phyloP scores from a whole-genome alignment of 2,113 vertebrate genomes.

The Jaculus jaculus region DNA sequence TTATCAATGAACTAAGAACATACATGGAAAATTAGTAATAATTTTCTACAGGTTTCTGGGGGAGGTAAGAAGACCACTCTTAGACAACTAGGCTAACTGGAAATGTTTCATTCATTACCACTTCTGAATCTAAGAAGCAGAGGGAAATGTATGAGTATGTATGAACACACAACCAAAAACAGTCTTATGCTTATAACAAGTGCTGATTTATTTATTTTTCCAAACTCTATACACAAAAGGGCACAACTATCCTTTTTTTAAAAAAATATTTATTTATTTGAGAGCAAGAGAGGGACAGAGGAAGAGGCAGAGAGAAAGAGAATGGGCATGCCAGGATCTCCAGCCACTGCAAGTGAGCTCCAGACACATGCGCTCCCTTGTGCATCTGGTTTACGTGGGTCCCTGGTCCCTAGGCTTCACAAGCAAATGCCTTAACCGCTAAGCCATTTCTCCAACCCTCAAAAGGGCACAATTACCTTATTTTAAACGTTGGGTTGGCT shows the following conservation, averaged over 20 bases:
- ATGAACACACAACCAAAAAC: background rate
- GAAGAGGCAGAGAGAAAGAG: too few relatives aligned
- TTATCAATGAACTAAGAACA: slow-evolving; percentile 15
- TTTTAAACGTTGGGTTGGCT: background rate
- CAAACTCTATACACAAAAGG: background rate
- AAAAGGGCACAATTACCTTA: background rate
- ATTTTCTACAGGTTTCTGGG: background rate
- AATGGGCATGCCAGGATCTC: too few relatives aligned
- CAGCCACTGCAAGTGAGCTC: too few relatives aligned
- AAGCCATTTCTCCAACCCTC: too few relatives aligned
- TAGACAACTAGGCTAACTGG: background rate
- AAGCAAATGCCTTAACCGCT: too few relatives aligned
- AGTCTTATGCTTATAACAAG: background rate
- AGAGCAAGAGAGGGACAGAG: too few relatives aligned
- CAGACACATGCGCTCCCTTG: too few relatives aligned
- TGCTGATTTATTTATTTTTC: background rate
- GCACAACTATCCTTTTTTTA: background rate
- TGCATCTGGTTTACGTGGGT: too few relatives aligned
- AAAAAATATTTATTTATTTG: too few relatives aligned
- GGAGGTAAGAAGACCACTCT: background rate
- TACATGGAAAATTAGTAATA: background rate
- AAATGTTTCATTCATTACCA: background rate
- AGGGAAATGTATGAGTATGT: background rate
- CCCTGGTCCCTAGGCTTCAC: too few relatives aligned
- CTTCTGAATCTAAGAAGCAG: background rate